Conservation (phyloP, 35 echinoderm and acorn worm genomes). For the Ophioderma brevispina region DNA sequence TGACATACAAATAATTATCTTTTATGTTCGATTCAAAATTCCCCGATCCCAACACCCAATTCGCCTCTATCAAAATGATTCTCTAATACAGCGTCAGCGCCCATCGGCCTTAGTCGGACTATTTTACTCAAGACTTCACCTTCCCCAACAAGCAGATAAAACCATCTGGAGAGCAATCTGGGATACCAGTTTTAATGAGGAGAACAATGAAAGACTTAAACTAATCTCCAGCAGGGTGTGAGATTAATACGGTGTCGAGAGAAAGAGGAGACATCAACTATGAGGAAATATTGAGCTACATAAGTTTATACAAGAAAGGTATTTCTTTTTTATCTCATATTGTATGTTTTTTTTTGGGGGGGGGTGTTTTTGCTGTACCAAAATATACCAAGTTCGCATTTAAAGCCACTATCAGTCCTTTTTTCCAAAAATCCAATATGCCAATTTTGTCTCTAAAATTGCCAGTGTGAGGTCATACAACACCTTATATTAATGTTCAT, state of each 20-base stretch:
- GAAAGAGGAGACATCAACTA: constrained; percentile 22
- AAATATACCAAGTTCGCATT: no score
- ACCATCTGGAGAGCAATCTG: neutral
- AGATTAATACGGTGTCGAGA: constrained; percentile 48
- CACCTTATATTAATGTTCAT: no score
- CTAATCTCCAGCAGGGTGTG: constrained; percentile 68
- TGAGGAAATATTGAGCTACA: constrained; percentile 64
- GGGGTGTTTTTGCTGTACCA: no score
- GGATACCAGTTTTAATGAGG: neutral
- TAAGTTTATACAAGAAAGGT: constrained; percentile 62
- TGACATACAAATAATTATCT: neutral
- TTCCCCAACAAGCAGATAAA: neutral
- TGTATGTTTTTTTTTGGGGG: no score
- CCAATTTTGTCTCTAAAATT: no score
- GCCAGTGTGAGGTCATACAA: no score
- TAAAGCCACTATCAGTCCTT: neutral
- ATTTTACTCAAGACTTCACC: neutral
- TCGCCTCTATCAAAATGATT: neutral
- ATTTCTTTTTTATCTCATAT: no score
- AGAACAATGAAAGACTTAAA: neutral
- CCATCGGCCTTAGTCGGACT: neutral
- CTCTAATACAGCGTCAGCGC: neutral
- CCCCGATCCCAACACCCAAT: neutral
- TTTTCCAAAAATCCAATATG: no score
- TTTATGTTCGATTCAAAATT: neutral